phyloP scores from a whole-genome alignment of 2,113 vertebrate genomes.

The Polypterus senegalus region DNA sequence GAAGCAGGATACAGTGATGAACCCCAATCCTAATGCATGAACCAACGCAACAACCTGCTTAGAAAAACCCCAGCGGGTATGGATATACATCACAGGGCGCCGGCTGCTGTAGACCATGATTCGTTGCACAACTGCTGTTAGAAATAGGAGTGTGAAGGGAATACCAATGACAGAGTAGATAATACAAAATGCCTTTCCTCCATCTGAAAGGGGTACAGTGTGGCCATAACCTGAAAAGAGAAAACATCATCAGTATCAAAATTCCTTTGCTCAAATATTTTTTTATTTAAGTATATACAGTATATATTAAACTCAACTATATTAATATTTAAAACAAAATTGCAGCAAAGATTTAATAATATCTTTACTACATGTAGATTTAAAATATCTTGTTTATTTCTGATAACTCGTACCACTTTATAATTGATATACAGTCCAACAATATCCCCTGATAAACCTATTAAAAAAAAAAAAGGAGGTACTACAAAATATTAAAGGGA shows the following conservation, averaged over 20 bases:
- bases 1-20: conserved; percentile 66
- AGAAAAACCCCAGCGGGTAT: conserved; percentile 76
- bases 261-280: no score
- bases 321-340: no score
- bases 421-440: no score
- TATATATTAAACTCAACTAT: no score
- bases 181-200: conserved; percentile 91
- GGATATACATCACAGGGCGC: conserved; percentile 68
- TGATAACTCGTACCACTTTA: no score
- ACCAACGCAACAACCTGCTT: conserved; percentile 73
- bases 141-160: conserved; percentile 91
- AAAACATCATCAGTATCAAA: background rate
- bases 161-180: conserved; percentile 89
- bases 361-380: no score
- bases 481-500: no score
- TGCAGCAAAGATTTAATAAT: no score
- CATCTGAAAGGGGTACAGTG: conserved; percentile 85
- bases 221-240: conserved; percentile 76
- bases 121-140: conserved; percentile 88
- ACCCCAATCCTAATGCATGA: conserved; percentile 64
- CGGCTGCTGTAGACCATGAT: conserved; percentile 76
- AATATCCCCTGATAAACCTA: no score
- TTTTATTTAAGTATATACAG: no score
- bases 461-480: no score
- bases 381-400: no score